Base-by-base conservation (phyloP, 2,888 invertebrate genomes). In the Amphipoea oculea region DNA sequence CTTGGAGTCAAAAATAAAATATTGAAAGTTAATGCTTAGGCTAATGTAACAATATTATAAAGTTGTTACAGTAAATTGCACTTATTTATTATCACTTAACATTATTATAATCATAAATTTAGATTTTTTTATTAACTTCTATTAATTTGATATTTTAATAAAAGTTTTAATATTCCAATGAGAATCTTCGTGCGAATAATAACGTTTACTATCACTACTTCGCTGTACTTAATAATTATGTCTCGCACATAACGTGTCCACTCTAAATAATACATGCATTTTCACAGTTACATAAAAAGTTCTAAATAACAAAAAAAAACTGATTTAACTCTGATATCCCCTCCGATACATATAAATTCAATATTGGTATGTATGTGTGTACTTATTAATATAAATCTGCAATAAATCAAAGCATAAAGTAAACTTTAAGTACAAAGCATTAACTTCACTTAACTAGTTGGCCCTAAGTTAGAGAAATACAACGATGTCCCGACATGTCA, bases 381-480 rank as follows among this genome's bases (percentile, higher is more conserved):
- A 73, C 86, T 72, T 73, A 86, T 48, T 60, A 48, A 73, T 68
- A 80, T 65, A 62, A 77, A 70, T 73, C 51, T 76, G 85, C 76
- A 79, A 85, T 82, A 82, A 75, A 81, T 87, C 82, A 82, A 80
- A 84, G 82, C 83, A 85, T 84, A 81, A 73, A 89, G 48, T 82
- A 85, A 79, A 74, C 67, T 77, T 84, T 89, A 89, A 89, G 89
- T 89, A 89, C 89, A 83, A 86, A 86, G 88, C 85, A 83, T 86
- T 83, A 70, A 72, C 66, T 82, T 86, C 80, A 86, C 89, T 91
- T 91, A 92, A 83, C 86, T 92, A 92, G 92, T 92, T 92, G 92
- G 92, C 92, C 92, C 92, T 92, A 92, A 89, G 82, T 89, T 88
- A 90, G 86, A 82, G 85, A 82, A 84, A 85, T 88, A 89, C 82